Conservation (phyloP, 2,113 vertebrate species). For the Carollia perspicillata region DNA sequence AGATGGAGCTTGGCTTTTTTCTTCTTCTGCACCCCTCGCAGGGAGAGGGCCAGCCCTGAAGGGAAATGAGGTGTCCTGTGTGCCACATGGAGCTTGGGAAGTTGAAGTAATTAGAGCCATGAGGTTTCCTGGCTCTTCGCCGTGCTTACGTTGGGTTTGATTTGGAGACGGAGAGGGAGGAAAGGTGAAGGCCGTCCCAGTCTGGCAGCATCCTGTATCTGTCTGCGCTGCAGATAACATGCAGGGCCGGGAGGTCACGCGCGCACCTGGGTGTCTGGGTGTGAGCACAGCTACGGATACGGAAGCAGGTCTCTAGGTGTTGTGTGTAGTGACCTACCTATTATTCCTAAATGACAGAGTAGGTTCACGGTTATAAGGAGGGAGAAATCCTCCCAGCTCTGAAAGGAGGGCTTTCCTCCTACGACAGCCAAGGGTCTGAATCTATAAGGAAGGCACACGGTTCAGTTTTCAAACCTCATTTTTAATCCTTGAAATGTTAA, state of each 20-base stretch:
- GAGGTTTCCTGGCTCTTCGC: slow-evolving; percentile 54
- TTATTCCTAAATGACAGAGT: neutral
- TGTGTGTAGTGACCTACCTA: neutral
- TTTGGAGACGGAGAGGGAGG: slow-evolving; percentile 23
- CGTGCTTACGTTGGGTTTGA: slow-evolving; percentile 54
- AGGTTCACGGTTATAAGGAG: neutral
- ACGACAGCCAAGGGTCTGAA: neutral
- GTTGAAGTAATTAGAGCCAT: slow-evolving; percentile 59
- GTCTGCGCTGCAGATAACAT: slow-evolving; percentile 49
- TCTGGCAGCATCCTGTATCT: neutral
- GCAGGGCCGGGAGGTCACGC: neutral
- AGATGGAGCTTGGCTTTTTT: neutral
- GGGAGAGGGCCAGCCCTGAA: neutral
- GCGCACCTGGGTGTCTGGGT: neutral
- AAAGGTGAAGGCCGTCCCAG: slow-evolving; percentile 20
- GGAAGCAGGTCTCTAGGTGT: neutral
- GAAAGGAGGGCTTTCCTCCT: neutral
- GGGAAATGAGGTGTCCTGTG: slow-evolving; percentile 39
- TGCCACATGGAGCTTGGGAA: slow-evolving; percentile 56
- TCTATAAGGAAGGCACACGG: neutral
- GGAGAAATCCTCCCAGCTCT: neutral
- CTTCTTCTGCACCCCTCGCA: neutral
- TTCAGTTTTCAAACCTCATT: slow-evolving; percentile 10
- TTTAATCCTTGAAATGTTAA: neutral
- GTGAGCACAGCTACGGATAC: neutral